A percentile compares a stretch with the other conserved stretches of the same genome.
These are phyloP conservation scores for Fragum whitleyi DNA, from an alignment of 2,888 invertebrate species.

Conservation along the genomic window DNA sequence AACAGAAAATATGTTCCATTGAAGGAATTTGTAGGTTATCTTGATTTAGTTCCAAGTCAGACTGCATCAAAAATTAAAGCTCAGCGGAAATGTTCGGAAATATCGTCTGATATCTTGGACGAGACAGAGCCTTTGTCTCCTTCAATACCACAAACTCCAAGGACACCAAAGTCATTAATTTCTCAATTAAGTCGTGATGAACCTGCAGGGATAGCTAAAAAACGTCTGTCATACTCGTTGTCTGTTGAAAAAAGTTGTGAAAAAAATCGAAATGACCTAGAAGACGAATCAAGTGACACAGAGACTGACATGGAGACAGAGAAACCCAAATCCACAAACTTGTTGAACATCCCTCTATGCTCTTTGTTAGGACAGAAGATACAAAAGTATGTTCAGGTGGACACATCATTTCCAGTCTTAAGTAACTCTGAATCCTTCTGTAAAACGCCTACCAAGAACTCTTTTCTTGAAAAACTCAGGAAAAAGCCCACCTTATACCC, in stretches of 20 bases:
- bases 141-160: conserved; percentile 73
- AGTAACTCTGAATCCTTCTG: conserved; percentile 76
- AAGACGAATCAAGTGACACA: conserved; percentile 60
- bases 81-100: conserved; percentile 72
- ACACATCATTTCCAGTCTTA: conserved; percentile 68
- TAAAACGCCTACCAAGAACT: conserved; percentile 77
- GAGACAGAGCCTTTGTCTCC: conserved; percentile 68
- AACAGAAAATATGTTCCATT: conserved; percentile 33
- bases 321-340: conserved; percentile 56
- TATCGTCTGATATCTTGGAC: conserved; percentile 71
- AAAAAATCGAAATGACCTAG: conserved; percentile 51
- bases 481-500: conserved; percentile 72
- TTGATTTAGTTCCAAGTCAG: conserved; percentile 73
- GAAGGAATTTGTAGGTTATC: conserved; percentile 55
- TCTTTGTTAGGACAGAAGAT: conserved; percentile 79
- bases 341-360: conserved; percentile 77
- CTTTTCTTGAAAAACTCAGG: conserved; percentile 74
- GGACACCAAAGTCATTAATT: conserved; percentile 80
- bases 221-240: conserved; percentile 65
- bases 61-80: conserved; percentile 72
- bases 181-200: conserved; percentile 80
- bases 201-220: conserved; percentile 50
- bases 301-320: conserved; percentile 52
- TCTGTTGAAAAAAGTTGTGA: conserved; percentile 60
- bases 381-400: conserved; percentile 75